Conservation (phyloP, 53 echinoderm and acorn worm species). For the Temnopleurus reevesii region DNA sequence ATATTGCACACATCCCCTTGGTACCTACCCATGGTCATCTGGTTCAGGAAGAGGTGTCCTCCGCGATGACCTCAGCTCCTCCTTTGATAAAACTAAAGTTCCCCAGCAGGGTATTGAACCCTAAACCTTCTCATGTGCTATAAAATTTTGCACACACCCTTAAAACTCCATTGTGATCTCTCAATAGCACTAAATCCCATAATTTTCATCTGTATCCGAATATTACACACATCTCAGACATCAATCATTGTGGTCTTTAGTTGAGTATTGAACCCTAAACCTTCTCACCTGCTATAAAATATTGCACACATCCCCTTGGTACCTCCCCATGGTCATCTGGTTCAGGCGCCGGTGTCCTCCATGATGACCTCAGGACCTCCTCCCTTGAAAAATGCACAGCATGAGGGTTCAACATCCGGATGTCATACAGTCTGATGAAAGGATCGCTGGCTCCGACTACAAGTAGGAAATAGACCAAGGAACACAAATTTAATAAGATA, state of each 20-base stretch:
- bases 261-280: not conserved
- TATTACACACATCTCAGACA: slow-evolving; percentile 81
- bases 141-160: slow-evolving; percentile 96
- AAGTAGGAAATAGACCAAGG: too few relatives aligned
- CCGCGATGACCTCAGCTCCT: slow-evolving; percentile 78
- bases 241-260: too few relatives aligned
- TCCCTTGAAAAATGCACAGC: slow-evolving; percentile 89
- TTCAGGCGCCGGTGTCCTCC: slow-evolving; percentile 89
- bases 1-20: slow-evolving; percentile 92
- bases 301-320: slow-evolving; percentile 98
- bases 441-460: slow-evolving; percentile 98
- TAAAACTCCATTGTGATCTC: too few relatives aligned
- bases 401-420: slow-evolving; percentile 92
- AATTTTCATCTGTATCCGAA: slow-evolving; percentile 79
- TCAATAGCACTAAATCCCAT: too few relatives aligned
- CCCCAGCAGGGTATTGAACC: too few relatives aligned
- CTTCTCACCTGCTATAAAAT: slow-evolving; percentile 91
- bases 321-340: slow-evolving; percentile 79
- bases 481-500: too few relatives aligned
- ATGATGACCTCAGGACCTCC: slow-evolving; percentile 78
- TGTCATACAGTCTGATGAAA: slow-evolving; percentile 87
- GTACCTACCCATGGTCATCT: slow-evolving; percentile 69
- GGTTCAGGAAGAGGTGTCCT: slow-evolving; percentile 87
- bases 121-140: slow-evolving; percentile 79
- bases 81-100: slow-evolving; percentile 71